Evolutionary conservation across 2,113 vertebrate genomes (phyloP).

Genomic region (Microcebus murinus): DNA sequence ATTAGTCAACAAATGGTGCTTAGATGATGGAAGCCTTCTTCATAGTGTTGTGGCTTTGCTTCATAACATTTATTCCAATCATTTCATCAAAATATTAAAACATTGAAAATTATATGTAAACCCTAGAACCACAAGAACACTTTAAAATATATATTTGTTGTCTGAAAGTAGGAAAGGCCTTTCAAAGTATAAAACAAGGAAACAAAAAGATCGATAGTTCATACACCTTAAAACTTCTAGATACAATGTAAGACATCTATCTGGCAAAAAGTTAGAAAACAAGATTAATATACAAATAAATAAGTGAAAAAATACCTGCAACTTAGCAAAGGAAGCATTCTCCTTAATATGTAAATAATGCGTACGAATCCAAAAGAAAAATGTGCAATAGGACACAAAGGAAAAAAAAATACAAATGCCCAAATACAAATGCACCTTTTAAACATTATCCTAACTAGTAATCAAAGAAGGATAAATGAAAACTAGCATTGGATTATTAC

Average conservation of each 20-base stretch:
- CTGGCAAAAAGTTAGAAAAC: background rate
- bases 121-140: background rate
- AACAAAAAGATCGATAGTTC: background rate
- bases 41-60: background rate
- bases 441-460: too few species aligned
- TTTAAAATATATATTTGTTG: background rate
- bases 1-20: background rate
- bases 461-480: background rate
- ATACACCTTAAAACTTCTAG: too few species aligned
- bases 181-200: background rate
- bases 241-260: background rate
- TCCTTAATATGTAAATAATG: background rate
- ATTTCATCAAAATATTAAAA: background rate
- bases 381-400: rapidly evolving
- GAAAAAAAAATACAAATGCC: background rate
- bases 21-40: background rate
- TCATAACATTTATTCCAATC: too few species aligned
- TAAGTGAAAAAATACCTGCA: background rate
- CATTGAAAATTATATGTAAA: too few species aligned
- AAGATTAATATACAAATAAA: background rate
- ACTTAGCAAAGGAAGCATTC: background rate
- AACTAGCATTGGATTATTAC: too few species aligned
- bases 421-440: background rate
- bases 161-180: background rate
- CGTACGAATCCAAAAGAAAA: background rate